Evolutionary conservation across 2,797 vertebrate genomes (phyloP).

Genomic region (Enteromius argenteus): DNA sequence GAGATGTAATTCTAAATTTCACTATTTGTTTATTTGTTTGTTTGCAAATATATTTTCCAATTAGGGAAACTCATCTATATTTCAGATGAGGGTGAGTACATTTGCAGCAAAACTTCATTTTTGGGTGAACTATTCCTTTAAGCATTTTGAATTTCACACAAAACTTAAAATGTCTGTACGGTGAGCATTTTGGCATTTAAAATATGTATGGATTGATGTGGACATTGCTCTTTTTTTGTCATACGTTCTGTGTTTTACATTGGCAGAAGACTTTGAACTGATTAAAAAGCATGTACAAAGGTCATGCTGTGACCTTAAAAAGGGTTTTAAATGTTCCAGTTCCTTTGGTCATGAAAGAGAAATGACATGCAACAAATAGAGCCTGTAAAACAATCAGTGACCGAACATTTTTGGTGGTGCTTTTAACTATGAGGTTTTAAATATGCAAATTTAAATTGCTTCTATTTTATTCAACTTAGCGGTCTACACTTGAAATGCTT

Average conservation of each 20-base stretch:
- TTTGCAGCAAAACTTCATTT: too few relatives aligned
- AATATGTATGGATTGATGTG: too few relatives aligned
- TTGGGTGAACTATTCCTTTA: too few relatives aligned
- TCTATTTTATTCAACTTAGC: neutral
- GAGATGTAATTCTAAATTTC: too few relatives aligned
- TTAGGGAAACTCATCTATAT: too few relatives aligned
- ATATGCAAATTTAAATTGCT: slow-evolving; percentile 1
- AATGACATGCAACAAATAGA: slow-evolving; percentile 59
- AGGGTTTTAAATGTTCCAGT: slow-evolving; percentile 56
- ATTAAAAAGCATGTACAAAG: slow-evolving; percentile 30
- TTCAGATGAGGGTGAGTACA: too few relatives aligned
- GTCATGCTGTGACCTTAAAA: slow-evolving; percentile 60
- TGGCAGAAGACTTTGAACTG: slow-evolving; percentile 65
- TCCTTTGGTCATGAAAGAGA: slow-evolving; percentile 64
- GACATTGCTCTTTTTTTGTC: slow-evolving; percentile 9
- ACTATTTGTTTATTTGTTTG: too few relatives aligned
- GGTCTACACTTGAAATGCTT: neutral
- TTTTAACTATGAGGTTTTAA: neutral
- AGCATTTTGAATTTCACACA: too few relatives aligned
- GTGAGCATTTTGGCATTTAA: too few relatives aligned
- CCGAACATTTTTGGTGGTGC: neutral
- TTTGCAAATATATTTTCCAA: too few relatives aligned
- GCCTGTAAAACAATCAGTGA: slow-evolving; percentile 58
- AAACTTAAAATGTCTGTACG: too few relatives aligned
- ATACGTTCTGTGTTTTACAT: slow-evolving; percentile 17